Base-by-base conservation (phyloP, 2,113 vertebrate species). In the Hassar affinis region DNA sequence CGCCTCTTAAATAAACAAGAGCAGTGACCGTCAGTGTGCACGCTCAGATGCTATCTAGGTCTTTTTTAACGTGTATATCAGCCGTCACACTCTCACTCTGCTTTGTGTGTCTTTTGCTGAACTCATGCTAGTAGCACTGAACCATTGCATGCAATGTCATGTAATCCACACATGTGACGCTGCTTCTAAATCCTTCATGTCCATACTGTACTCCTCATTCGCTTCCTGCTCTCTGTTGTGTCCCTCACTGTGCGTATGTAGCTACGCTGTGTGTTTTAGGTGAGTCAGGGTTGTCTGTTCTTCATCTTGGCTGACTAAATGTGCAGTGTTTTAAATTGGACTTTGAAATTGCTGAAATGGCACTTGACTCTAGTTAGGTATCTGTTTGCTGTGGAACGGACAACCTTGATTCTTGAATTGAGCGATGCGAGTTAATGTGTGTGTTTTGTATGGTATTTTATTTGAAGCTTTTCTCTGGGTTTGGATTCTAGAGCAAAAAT, bases 91-190 rank as follows among this genome's bases (percentile, higher is more conserved):
- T 92, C 85, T 93, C 79, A 88, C 89, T 89, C 85, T 59, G 81
- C 22, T 81, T 54, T 86, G 88, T 89, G 74, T 90, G 79, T 87
- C 42, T 80, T 90, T 92, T 17, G 91, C 95, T 90, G 93, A 95
- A 93, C 90, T 93, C 90, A 90, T 93, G 95, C 95, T 95, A 93
- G 91, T 92, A 38, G 9, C 42, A 30, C 86, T 92, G 64, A 90
- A 77, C 68, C 92, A 94, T 90, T 95, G 96, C 96, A 97, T 96
- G 95, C 91, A 91, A 93, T 87, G 89, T 90, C 91, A 93, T 94
- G 84, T 93, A 33, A 91, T 92, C 92, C 92, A 80, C 90, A 90
- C 78, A 91, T 91, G 93, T 93, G 95, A 95, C 92, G 25, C 12
- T 66, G 91, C 91, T 95, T 93, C 92, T 88, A 84, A 90, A 91